Evolutionary conservation across 2,113 vertebrate species (phyloP), one percentile per base, ranked within the genome.

Genomic region (Chaetura pelagica): DNA sequence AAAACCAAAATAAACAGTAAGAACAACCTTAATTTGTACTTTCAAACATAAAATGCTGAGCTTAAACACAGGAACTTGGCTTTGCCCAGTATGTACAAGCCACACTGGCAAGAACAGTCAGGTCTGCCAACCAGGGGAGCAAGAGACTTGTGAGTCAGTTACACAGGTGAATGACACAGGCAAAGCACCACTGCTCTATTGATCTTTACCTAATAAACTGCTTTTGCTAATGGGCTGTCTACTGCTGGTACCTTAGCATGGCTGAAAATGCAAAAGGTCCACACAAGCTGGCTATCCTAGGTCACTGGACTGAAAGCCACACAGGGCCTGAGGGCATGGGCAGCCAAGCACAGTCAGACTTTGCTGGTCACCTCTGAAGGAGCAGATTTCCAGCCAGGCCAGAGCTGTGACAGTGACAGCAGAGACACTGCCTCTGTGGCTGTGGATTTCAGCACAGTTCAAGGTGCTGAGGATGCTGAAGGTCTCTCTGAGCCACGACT

Each of bases 231-330:
- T 15, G 68, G 32, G 10, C 17, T 30, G 2, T 1, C 48, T 30
- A 5, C 26, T 29, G 51, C 79, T 51, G 66, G 22, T 4, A 15
- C 38, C 61, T 26, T 30, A 27, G 87, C 55, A 40, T 6, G 35
- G 68, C 3, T 17, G 3, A 7, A 21, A 75, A 12, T 2, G 5
- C 24, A 24, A 58, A 57, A 13, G 1, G 15, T 1, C 26, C n/a
- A 5, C 0, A 26, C 27, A 12, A 35, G 52, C 51, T 27, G 57
- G 23, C 58, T 30, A n/a, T 2, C 79, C 30, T 18, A 22, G 13
- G 12, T 20, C 52, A n/a, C 57, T 32, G 82, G 10, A 29, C 29
- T 2, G 51, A n/a, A 59, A 82, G 75, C 35, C 71, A n/a, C 0
- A 1, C 22, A 8, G 44, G 7, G 12, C 64, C 42, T 4, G 15